Conservation (phyloP, 2,888 invertebrate species). For the Ashinkailepas kermadecensis region DNA sequence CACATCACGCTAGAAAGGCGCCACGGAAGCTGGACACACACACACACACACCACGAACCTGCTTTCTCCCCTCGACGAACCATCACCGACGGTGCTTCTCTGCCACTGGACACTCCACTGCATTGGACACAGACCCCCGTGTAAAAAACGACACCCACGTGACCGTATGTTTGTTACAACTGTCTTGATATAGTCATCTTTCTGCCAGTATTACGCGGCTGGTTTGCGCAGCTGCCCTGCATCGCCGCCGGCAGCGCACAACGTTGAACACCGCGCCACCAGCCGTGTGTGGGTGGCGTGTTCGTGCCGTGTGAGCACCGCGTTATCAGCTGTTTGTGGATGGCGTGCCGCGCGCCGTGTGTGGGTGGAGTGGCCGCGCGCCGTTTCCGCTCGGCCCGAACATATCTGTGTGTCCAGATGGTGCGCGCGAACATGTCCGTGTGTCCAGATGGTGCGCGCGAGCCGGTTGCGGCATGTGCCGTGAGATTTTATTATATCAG, state of each 20-base stretch:
- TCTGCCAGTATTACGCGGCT: not conserved
- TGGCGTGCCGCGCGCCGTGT: not conserved
- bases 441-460: not conserved
- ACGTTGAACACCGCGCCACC: too few species aligned
- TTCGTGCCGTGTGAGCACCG: not conserved
- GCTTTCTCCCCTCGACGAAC: too few species aligned
- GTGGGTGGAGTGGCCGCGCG: not conserved
- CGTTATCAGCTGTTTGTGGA: not conserved
- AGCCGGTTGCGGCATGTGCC: not conserved
- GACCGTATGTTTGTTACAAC: not conserved
- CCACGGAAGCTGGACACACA: too few species aligned
- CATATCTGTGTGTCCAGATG: not conserved
- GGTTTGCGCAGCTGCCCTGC: not conserved
- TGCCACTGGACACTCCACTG: too few species aligned
- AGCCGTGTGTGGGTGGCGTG: not conserved
- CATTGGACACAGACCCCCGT: too few species aligned
- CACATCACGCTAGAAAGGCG: too few species aligned
- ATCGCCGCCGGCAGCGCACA: too few species aligned
- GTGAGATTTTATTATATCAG: constrained; percentile 19
- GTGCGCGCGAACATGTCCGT: not conserved
- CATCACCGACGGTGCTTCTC: too few species aligned
- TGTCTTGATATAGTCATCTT: not conserved
- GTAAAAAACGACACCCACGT: too few species aligned
- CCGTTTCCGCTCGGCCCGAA: not conserved
- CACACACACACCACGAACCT: too few species aligned